These are phyloP conservation scores for Pongo pygmaeus DNA, from an alignment of 2,113 vertebrate species.

Conservation along the genomic window DNA sequence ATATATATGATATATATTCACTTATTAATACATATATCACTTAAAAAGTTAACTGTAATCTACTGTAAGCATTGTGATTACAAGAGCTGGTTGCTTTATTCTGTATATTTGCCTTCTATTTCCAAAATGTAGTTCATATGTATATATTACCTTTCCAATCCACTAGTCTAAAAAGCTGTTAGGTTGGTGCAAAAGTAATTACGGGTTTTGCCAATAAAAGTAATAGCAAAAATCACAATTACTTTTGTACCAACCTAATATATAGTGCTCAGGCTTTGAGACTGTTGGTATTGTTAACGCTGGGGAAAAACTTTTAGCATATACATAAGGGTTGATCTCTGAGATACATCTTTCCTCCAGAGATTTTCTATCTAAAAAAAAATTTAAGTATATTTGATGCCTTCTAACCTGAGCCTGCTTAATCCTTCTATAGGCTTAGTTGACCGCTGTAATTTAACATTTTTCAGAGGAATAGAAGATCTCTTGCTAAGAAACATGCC, in stretches of 20 bases:
- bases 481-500: constrained; percentile 54
- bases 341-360: not conserved
- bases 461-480: constrained; percentile 28
- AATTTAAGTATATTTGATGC: not conserved
- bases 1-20: too few relatives aligned
- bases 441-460: not conserved
- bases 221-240: too few relatives aligned
- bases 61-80: not conserved
- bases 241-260: too few relatives aligned
- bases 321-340: not conserved
- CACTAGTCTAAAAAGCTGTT: not conserved
- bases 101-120: not conserved
- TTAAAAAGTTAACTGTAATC: not conserved
- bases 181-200: too few relatives aligned
- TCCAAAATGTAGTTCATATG: not conserved
- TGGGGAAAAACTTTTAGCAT: not conserved
- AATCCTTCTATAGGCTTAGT: not conserved
- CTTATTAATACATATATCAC: not conserved
- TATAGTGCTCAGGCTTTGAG: not conserved
- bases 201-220: too few relatives aligned
- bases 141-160: not conserved
- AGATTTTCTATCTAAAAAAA: not conserved
- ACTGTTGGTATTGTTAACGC: not conserved
- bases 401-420: not conserved
- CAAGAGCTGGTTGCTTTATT: not conserved